A percentile compares a stretch with the other conserved stretches of the same genome.
Conservation (phyloP, 1,140 invertebrate species). For the Galendromus occidentalis region DNA sequence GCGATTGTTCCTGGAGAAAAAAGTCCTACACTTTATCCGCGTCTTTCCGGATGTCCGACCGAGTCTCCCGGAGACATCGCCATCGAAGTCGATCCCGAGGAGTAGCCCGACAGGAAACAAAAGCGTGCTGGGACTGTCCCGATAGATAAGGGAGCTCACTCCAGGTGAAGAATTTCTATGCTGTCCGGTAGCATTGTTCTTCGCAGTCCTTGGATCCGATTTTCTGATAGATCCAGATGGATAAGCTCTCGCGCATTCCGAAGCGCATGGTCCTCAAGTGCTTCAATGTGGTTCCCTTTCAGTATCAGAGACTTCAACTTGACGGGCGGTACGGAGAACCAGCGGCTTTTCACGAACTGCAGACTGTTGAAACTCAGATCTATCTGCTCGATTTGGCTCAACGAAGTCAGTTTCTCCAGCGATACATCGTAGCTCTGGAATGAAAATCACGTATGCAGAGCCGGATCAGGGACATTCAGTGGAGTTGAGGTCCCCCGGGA, state of each 20-base stretch:
- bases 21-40: too few relatives aligned
- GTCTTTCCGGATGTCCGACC: too few relatives aligned
- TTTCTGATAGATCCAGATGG: neutral
- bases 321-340: neutral
- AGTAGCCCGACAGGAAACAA: too few relatives aligned
- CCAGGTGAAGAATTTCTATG: neutral
- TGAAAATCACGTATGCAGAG: too few relatives aligned
- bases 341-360: neutral
- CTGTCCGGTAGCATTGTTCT: neutral
- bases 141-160: too few relatives aligned
- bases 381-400: neutral
- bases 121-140: too few relatives aligned
- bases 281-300: neutral
- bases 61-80: too few relatives aligned
- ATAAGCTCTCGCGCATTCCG: neutral
- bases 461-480: too few relatives aligned
- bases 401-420: neutral
- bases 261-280: neutral
- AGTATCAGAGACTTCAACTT: neutral
- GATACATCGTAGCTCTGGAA: neutral
- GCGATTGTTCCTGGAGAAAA: constrained; percentile 1
- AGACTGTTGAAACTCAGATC: constrained; percentile 1
- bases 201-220: neutral
- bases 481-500: too few relatives aligned
- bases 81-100: too few relatives aligned